Base-by-base conservation (phyloP, 2,888 invertebrate species). In the Empis livida region DNA sequence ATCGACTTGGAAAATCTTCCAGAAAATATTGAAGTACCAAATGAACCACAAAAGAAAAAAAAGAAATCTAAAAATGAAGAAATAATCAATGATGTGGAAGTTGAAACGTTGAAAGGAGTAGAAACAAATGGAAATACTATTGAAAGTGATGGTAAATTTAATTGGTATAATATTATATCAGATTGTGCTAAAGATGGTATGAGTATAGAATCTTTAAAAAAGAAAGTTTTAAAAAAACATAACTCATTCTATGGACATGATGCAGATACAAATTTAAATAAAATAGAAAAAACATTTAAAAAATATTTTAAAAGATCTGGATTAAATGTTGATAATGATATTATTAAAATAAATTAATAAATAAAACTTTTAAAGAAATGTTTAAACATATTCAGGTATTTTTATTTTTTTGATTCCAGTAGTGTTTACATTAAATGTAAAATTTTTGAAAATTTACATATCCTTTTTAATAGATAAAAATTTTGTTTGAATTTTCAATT, bases 261-360 rank as follows among this genome's bases (percentile, higher is more conserved):
- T 75, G 0, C 60, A 42, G 5, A 61, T 59, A 61, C 62, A 48
- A 61, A 67, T 6, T 70, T 75, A 49, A 80, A 79, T 53, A 80
- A 83, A 59, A 76, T 81, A 56, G 69, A 75, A 44, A 78, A 79
- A 54, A 84, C 83, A 60, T 82, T 86, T 59, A 76, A 77, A 35
- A 87, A 84, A 58, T 82, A 80, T 59, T 59, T 88, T 15, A 78
- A 75, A 50, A 84, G 82, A 65, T 74, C 76, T n/a, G 75, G 76
- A 58, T 68, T 86, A 42, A 68, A 72, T 56, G 70, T 85, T 46
- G 73, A 74, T 44, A 77, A 80, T 55, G 78, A 82, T 57, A 72
- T 73, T 62, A 79, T 79, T 6, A 62, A 57, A 49, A 16, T 15
- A 38, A 16, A 27, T 27, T 8, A 27, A 27, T 6, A 6, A 27